phyloP scores from a whole-genome alignment of 2,113 vertebrate genomes.

The Xyrauchen texanus region DNA sequence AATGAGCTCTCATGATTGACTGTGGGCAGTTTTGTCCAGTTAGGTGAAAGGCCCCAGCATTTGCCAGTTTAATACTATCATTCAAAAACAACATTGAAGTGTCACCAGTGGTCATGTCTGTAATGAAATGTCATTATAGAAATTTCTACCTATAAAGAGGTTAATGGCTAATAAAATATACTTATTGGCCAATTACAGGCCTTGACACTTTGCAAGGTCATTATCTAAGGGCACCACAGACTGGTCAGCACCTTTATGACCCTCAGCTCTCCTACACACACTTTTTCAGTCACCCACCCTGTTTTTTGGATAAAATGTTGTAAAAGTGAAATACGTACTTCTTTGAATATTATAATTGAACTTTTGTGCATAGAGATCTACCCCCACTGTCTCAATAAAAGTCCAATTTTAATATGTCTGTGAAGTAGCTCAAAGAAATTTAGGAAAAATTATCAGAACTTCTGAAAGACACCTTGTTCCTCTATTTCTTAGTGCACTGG shows the following conservation, averaged over 20 bases:
- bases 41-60: conserved; percentile 46
- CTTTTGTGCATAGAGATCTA: conserved; percentile 57
- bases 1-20: conserved; percentile 53
- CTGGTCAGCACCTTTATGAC: conserved; percentile 68
- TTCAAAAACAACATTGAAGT: conserved; percentile 77
- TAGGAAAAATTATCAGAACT: conserved; percentile 57
- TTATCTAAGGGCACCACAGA: conserved; percentile 69
- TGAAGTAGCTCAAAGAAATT: conserved; percentile 41
- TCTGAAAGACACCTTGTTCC: conserved; percentile 57
- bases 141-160: conserved; percentile 75
- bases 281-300: conserved; percentile 62
- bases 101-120: conserved; percentile 63
- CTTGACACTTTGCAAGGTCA: conserved; percentile 76
- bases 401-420: conserved; percentile 44
- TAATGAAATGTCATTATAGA: conserved; percentile 74
- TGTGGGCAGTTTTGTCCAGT: conserved; percentile 56
- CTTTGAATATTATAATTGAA: conserved; percentile 67
- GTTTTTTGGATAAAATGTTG: conserved; percentile 71
- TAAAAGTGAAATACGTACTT: conserved; percentile 75
- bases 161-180: conserved; percentile 73
- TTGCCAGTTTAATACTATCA: conserved; percentile 65
- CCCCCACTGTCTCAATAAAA: conserved; percentile 57
- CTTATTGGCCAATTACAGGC: conserved; percentile 79
- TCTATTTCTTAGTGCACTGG: conserved; percentile 30
- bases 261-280: conserved; percentile 61